phyloP scores from a whole-genome alignment of 2,113 vertebrate species.

The Elephas maximus region DNA sequence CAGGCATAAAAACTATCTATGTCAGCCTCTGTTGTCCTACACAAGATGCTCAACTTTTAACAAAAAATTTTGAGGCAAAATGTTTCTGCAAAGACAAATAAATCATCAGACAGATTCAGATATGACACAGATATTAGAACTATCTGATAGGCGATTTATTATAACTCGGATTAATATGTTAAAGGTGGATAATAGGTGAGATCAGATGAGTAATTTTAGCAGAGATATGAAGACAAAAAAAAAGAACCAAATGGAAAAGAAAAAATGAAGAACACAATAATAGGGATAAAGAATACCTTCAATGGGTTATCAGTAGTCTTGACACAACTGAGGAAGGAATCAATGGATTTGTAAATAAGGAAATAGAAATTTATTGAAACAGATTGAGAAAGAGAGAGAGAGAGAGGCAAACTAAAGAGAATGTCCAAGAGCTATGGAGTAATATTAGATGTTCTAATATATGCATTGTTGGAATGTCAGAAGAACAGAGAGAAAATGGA shows the following conservation, averaged over 20 bases:
- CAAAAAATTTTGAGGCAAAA: background rate
- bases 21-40: background rate
- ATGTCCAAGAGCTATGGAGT: background rate
- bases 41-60: background rate
- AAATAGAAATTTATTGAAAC: background rate
- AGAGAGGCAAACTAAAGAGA: background rate
- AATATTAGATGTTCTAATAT: background rate
- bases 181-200: background rate
- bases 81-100: background rate
- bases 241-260: background rate
- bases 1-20: background rate
- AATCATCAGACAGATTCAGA: background rate
- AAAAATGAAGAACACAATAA: background rate
- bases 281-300: background rate
- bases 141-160: background rate
- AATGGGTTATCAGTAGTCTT: background rate
- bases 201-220: background rate
- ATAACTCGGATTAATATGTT: background rate
- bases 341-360: background rate
- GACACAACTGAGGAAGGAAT: background rate
- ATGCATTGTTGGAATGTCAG: background rate
- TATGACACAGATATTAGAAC: background rate
- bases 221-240: background rate
- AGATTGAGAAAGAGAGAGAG: background rate
- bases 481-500: background rate